Evolutionary conservation across 2,797 vertebrate genomes (phyloP).

Genomic region (Anniella stebbinsi): DNA sequence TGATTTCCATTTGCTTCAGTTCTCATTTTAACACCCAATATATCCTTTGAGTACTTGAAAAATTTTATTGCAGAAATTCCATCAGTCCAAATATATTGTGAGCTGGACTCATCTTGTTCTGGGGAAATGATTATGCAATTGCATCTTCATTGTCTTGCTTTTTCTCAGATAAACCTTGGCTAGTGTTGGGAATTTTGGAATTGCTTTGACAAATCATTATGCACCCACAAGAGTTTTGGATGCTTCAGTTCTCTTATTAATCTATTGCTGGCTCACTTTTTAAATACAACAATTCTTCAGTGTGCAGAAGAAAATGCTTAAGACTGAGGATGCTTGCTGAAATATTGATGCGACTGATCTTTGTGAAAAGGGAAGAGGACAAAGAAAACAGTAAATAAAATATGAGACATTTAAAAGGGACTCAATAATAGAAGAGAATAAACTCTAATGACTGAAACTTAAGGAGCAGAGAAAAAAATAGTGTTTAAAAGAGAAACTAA

Average conservation of each 20-base stretch:
- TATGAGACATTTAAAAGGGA: not conserved
- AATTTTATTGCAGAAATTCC: not conserved
- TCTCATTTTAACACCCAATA: not conserved
- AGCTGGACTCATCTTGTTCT: not conserved
- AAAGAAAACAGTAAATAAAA: not conserved
- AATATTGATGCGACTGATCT: not conserved
- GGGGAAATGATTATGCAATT: not conserved
- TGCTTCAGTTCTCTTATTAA: not conserved
- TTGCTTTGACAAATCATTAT: not conserved
- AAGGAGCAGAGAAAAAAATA: not conserved
- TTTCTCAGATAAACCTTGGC: not conserved
- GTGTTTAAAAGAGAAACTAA: not conserved
- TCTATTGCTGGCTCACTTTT: not conserved
- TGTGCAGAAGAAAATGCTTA: not conserved
- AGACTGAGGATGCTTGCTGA: not conserved
- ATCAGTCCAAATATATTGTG: not conserved
- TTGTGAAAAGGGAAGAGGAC: not conserved
- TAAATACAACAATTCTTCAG: not conserved
- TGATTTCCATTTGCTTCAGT: not conserved
- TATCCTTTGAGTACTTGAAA: not conserved
- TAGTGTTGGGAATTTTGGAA: not conserved
- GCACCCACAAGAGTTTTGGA: not conserved
- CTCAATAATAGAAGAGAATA: not conserved
- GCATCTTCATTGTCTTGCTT: not conserved
- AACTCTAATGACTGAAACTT: not conserved